Base-by-base conservation (phyloP, 2,797 vertebrate genomes). In the Alfaro cultratus region DNA sequence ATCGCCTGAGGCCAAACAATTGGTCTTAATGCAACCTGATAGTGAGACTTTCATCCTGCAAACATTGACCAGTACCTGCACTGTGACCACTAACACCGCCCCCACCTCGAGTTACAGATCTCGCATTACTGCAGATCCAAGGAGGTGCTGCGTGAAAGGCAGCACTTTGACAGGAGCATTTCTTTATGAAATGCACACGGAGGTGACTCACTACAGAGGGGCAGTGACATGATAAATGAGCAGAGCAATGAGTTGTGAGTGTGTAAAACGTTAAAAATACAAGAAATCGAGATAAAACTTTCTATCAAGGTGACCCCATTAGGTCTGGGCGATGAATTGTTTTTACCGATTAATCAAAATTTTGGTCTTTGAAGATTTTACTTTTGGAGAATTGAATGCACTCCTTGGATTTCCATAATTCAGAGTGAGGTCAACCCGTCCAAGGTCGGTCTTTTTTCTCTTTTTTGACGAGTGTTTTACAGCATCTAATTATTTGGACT, bases 11-110 rank as follows among this genome's bases (percentile, higher is more conserved):
- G 85, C 26, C 51, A 74, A 46, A 92, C 91, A 93, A 90, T 45
- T 73, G 84, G 74, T n/a, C 68, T 81, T 21, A 85, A 71, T 82
- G 91, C 29, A 88, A 94, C 90, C 85, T 74, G 87, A 94, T 31
- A 82, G 85, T n/a, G 29, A 75, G 81, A 87, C 86, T 90, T 89
- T 91, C 83, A 90, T 92, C 76, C 81, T 62, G 71, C 62, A 73
- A 83, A 87, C 77, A 75, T 5, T 86, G 89, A 91, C 84, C 87
- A 78, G 77, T 78, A 80, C 74, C 81, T 78, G 84, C 62, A 72
- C 74, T 85, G 70, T 85, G 83, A 82, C 34, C 77, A 34, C 77
- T n/a, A 29, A 31, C 57, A 16, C 12, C 39, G 18, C 8, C 15
- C 70, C 26, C 78, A 86, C 74, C 80, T 88, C 79, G n/a, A 45